Conservation (phyloP, 2,797 vertebrate species). For the Psittacula derbiana region DNA sequence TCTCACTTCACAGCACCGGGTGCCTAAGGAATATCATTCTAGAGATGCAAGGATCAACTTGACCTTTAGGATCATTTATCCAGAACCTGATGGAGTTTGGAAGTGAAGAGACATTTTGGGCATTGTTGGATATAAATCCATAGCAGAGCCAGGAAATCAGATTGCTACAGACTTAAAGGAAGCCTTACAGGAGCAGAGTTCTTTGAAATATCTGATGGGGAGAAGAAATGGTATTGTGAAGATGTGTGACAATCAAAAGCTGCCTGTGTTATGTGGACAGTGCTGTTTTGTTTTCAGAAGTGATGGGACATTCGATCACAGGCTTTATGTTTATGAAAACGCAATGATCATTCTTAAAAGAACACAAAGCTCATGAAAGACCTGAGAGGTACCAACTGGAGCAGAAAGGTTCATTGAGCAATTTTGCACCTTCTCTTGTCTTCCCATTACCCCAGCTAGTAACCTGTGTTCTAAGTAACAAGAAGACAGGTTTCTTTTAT, state of each 20-base stretch:
- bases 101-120: slow-evolving; percentile 27
- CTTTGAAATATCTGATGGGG: neutral
- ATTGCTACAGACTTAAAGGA: neutral
- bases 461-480: neutral
- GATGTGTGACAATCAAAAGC: neutral
- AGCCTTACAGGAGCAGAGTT: neutral
- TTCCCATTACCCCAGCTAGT: neutral
- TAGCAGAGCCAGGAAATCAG: neutral
- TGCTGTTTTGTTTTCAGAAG: neutral
- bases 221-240: neutral
- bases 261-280: neutral
- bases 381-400: neutral
- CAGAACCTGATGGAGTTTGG: slow-evolving; percentile 66
- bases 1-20: slow-evolving; percentile 83
- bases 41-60: slow-evolving; percentile 90
- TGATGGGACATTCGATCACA: neutral
- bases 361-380: neutral
- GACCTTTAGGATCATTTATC: slow-evolving; percentile 89
- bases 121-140: neutral
- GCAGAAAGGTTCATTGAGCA: neutral
- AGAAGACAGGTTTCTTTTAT: neutral
- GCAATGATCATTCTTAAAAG: neutral
- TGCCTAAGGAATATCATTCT: slow-evolving; percentile 96
- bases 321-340: neutral
- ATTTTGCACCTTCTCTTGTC: neutral